Base-by-base conservation (phyloP, 2,888 invertebrate genomes). In the Drosophila lutescens region DNA sequence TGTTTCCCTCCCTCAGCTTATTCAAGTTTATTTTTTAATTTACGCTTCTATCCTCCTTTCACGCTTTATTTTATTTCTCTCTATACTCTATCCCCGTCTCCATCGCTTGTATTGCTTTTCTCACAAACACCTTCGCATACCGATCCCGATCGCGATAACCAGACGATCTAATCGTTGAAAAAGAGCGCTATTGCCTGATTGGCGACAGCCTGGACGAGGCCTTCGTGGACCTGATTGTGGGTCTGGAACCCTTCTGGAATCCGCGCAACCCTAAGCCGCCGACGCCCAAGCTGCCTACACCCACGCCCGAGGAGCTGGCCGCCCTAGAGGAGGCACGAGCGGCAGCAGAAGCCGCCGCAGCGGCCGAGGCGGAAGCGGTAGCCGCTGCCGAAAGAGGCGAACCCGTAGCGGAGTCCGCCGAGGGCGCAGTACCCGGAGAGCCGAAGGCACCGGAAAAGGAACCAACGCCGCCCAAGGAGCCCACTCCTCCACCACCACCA, bases 131-230 rank as follows among this genome's bases (percentile, higher is more conserved):
- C 53, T 26, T 51, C 65, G 73, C 43, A 50, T 62, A 32, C 54
- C n/a, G 32, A 34, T 46, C 23, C 49, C n/a, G 32, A 34, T 34
- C 49, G 34, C 58, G 40, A 40, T 32, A 30, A 15, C 9, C 74
- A 96, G 97, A 97, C 95, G 96, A 97, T 92, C 94, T 96, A 93
- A 96, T 97, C 93, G 94, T 93, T 92, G 96, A 96, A 93, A 98
- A 96, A 94, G 98, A 98, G 94, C 95, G 95, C 93, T 98, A 95
- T 95, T 98, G 97, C 94, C 95, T 96, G 92, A 96, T 98, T 93
- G 96, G 97, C 89, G 96, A 98, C 93, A 98, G 97, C 93, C 95
- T 98, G 94, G 98, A 98, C 93, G 95, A 96, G 93, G 98, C 98
- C 87, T 97, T 98, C 94, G 94, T 97, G 92, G 98, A 97, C 93